Evolutionary conservation across 2,888 invertebrate species (phyloP), one percentile per base, ranked within the genome.

Genomic region (Lepeophtheirus nordmannii): DNA sequence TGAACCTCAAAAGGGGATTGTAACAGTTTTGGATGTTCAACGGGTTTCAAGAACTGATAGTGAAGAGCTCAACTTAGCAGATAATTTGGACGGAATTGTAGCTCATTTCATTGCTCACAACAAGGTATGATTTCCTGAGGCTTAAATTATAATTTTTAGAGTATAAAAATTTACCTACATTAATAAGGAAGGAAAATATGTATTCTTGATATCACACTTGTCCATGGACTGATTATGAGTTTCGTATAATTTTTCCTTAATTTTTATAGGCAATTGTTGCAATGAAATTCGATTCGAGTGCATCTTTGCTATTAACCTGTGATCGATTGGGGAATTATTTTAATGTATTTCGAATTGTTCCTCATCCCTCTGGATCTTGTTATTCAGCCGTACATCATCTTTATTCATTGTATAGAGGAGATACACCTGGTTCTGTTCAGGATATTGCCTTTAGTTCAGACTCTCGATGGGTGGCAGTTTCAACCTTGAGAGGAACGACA

Each of bases 311-410:
- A 58, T 80, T 94, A 70, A 93, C 93, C 0, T 91, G 92, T 0
- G 94, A 94, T 76, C 84, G 85, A 71, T 82, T 89, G 30, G 96
- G 94, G 0, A 91, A 94, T 73, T 89, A 92, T 74, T 98, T 98
- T 79, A 89, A 98, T 76, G 82, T 98, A 71, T 98, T 96, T 78
- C 82, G 90, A 68, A 83, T 98, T 71, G 88, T 92, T 73, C 88
- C 94, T 0, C 96, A 96, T 79, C 89, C 92, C 0, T 84, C 86
- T 62, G 88, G 89, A 0, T 84, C 92, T 11, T 83, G 86, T 23
- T 78, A 92, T 68, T 89, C 92, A 0, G 85, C 90, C 0, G 87
- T 91, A 38, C 91, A 97, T 74, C 98, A 98, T 77, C 79, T 98
- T 56, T 98, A 98, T 74, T 85, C 91, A 40, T 78, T 98, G 69